These are phyloP conservation scores for Lytechinus variegatus DNA, from an alignment of 35 echinoderm and acorn worm species.

Conservation along the genomic window DNA sequence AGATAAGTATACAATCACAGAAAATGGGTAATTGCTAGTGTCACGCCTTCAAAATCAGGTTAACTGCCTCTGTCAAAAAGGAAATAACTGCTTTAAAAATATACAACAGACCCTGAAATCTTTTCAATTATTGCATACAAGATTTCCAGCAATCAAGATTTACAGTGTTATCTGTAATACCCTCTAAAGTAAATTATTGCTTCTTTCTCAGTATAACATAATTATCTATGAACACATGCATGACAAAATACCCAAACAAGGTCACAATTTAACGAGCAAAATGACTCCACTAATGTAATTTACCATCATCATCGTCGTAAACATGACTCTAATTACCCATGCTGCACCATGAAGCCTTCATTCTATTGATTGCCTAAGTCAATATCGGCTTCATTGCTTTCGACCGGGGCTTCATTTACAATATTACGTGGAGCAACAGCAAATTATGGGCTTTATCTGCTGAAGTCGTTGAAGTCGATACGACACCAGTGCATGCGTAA, in stretches of 20 bases:
- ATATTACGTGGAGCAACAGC: not conserved
- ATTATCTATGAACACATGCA: not conserved
- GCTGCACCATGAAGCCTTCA: not conserved
- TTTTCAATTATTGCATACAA: no score
- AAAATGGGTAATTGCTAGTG: no score
- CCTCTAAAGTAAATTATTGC: not conserved
- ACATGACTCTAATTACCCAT: not conserved
- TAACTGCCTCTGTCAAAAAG: no score
- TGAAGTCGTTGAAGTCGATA: not conserved
- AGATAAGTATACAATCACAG: no score
- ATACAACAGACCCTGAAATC: no score
- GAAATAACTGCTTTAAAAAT: no score
- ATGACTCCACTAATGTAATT: not conserved
- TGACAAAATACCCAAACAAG: not conserved
- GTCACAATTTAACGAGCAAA: not conserved
- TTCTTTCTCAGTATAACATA: not conserved
- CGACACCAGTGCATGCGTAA: not conserved
- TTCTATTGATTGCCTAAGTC: not conserved
- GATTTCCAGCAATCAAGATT: no score
- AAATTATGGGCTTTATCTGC: not conserved
- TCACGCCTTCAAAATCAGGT: no score
- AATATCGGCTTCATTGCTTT: not conserved
- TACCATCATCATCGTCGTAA: not conserved
- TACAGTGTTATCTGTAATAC: no score
- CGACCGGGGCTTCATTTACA: not conserved